These are phyloP conservation scores for Desmophyllum pertusum DNA, from an alignment of 92 coral and sea anemone species.

Conservation along the genomic window DNA sequence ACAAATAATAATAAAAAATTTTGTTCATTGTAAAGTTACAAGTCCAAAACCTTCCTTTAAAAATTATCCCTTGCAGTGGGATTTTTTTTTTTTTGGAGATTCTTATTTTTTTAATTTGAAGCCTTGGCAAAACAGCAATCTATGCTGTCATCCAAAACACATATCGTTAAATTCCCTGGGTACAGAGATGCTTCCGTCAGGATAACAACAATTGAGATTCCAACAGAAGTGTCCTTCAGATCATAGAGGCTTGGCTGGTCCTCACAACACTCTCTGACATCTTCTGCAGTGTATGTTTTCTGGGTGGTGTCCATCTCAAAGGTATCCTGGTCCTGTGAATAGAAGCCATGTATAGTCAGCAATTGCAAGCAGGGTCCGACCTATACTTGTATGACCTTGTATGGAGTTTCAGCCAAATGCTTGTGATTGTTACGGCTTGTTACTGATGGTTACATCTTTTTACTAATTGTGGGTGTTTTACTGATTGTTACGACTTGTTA, in stretches of 20 bases:
- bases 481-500: no score
- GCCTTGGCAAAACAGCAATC: constrained; percentile 14
- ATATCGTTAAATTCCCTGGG: neutral
- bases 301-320: constrained; percentile 15
- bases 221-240: constrained; percentile 10
- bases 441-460: no score
- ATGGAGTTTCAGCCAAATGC: no score
- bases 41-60: neutral
- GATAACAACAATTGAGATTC: neutral
- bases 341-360: neutral
- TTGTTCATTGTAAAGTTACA: neutral
- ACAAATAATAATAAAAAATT: no score
- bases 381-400: no score
- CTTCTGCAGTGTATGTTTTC: neutral
- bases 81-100: no score
- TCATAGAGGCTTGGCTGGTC: neutral
- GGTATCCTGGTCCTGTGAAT: neutral
- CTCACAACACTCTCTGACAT: neutral
- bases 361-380: no score
- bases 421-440: no score
- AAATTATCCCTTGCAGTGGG: no score
- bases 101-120: neutral
- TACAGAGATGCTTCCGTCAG: neutral
- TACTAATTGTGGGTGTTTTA: no score
- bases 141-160: neutral